phyloP scores from a whole-genome alignment of 2,113 vertebrate species.

The Tympanuchus pallidicinctus region DNA sequence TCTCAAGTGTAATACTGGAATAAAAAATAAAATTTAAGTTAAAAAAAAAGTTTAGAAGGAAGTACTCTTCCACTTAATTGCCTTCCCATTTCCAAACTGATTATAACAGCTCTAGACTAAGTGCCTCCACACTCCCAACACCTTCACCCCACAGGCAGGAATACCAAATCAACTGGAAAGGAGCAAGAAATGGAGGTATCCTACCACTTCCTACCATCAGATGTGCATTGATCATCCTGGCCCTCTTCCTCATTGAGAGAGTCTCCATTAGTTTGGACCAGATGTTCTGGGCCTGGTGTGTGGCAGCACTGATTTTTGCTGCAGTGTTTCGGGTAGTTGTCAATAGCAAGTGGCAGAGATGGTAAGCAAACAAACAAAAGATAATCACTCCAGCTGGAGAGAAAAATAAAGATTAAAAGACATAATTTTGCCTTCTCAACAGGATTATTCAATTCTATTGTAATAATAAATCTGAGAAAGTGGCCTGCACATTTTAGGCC shows the following conservation, averaged over 20 bases:
- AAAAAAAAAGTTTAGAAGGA: not conserved
- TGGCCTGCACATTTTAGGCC: not conserved
- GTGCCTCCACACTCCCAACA: not conserved
- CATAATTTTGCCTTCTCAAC: not conserved
- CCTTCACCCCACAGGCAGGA: not conserved
- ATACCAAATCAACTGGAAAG: not conserved
- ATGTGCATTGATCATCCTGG: not conserved
- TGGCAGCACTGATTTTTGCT: fast-evolving
- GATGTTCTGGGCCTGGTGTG: fast-evolving
- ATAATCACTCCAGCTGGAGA: not conserved
- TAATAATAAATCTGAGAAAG: not conserved
- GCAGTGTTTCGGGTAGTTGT: not conserved
- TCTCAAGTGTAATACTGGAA: slow-evolving; percentile 41
- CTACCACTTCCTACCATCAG: not conserved
- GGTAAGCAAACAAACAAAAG: not conserved
- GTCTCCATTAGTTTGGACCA: not conserved
- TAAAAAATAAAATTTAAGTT: slow-evolving; percentile 17
- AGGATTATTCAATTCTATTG: not conserved
- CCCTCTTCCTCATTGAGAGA: not conserved
- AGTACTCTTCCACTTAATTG: not conserved
- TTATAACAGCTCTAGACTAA: not conserved
- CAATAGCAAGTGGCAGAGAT: not conserved
- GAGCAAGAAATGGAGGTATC: not conserved
- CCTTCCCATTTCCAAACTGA: not conserved
- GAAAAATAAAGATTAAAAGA: not conserved